These are phyloP conservation scores for Phoxinus dragarum DNA, from an alignment of 2,797 vertebrate genomes.

Conservation along the genomic window DNA sequence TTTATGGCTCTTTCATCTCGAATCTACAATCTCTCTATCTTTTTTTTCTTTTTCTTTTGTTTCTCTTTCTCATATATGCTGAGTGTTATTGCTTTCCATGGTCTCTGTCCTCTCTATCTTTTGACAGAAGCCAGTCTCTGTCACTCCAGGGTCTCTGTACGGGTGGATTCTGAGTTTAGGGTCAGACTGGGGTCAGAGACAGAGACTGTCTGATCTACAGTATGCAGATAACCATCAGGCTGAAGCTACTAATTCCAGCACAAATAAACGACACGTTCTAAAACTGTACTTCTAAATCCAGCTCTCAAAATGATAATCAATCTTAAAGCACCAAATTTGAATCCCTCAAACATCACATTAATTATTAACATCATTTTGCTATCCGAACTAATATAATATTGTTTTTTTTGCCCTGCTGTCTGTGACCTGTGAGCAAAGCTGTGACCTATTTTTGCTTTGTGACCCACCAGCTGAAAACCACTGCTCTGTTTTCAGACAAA, in stretches of 20 bases:
- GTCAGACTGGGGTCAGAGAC: slow-evolving; percentile 55
- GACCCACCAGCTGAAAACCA: not conserved
- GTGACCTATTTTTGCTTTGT: slow-evolving; percentile 12
- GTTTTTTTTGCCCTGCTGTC: not conserved
- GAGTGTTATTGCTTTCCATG: slow-evolving; percentile 73
- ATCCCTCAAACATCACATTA: not conserved
- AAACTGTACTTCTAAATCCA: not conserved
- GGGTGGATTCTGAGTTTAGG: slow-evolving; percentile 50
- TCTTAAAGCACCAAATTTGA: not conserved
- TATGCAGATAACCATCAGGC: slow-evolving; percentile 7
- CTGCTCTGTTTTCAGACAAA: slow-evolving; percentile 72
- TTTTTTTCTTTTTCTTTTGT: slow-evolving; percentile 49
- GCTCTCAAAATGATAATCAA: not conserved
- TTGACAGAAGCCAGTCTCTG: slow-evolving; percentile 73
- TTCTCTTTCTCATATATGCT: slow-evolving; percentile 65
- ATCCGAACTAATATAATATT: too few species aligned
- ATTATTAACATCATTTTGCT: not conserved
- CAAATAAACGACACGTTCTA: not conserved
- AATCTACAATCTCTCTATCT: slow-evolving; percentile 57
- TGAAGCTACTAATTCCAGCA: not conserved
- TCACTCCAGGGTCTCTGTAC: slow-evolving; percentile 65
- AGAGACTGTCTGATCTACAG: slow-evolving; percentile 37
- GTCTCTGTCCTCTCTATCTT: slow-evolving; percentile 52
- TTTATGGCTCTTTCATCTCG: slow-evolving; percentile 76
- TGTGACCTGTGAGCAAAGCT: not conserved